A percentile compares a stretch with the other conserved stretches of the same genome.
Conservation (phyloP, 2,888 invertebrate genomes). For the Phasia obesa region DNA sequence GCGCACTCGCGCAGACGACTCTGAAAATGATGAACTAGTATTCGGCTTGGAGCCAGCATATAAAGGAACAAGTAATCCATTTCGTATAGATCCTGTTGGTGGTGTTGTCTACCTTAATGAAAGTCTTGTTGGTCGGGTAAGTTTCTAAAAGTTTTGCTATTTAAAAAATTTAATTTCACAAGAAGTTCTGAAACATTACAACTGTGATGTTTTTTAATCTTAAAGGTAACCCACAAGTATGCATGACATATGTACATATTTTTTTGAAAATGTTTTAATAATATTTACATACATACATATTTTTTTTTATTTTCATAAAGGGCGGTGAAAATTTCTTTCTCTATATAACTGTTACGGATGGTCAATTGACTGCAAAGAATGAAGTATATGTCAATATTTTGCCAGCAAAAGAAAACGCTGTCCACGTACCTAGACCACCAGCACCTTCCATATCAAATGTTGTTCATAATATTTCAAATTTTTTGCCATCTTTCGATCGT, state of each 20-base stretch:
- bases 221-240: too few species aligned
- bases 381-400: constrained; percentile 87
- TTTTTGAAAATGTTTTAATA: too few species aligned
- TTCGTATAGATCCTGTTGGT: constrained; percentile 88
- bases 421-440: constrained; percentile 76
- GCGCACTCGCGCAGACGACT: constrained; percentile 87
- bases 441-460: constrained; percentile 79
- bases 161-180: background rate
- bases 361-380: constrained; percentile 86
- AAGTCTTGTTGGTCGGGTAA: constrained; percentile 89
- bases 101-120: constrained; percentile 92
- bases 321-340: constrained; percentile 87
- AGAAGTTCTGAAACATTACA: too few species aligned
- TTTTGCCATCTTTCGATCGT: constrained; percentile 80
- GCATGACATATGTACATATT: too few species aligned
- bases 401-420: constrained; percentile 66
- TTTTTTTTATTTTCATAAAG: constrained; percentile 79
- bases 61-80: constrained; percentile 84
- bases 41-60: constrained; percentile 88
- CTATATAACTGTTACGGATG: constrained; percentile 87
- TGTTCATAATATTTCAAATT: constrained; percentile 79
- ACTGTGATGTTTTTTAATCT: too few species aligned
- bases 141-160: constrained; percentile 74
- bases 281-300: too few species aligned
- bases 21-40: constrained; percentile 85